Evolutionary conservation across 2,797 vertebrate species (phyloP).

Genomic region (Ctenochaetus hawaiiensis): DNA sequence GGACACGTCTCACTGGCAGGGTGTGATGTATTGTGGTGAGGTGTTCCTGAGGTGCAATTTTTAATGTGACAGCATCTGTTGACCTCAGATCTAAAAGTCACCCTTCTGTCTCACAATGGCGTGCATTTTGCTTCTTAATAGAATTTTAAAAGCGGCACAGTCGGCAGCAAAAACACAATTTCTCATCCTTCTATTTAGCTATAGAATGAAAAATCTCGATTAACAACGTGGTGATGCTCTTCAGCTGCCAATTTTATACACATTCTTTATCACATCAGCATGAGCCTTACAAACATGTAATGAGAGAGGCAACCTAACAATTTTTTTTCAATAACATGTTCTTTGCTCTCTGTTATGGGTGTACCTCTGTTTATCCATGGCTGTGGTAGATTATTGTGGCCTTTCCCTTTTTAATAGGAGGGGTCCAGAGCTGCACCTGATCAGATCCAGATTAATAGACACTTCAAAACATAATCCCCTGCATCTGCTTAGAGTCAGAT

Average conservation of each 20-base stretch:
- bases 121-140: constrained; percentile 63
- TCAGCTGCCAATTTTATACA: neutral
- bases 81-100: constrained; percentile 72
- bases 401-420: constrained; percentile 42
- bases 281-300: neutral
- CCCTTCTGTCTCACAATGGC: constrained; percentile 45
- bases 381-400: constrained; percentile 46
- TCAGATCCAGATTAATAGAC: constrained; percentile 79
- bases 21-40: constrained; percentile 79
- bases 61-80: constrained; percentile 78
- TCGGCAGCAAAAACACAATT: constrained; percentile 17
- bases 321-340: constrained; percentile 10
- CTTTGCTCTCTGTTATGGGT: constrained; percentile 15
- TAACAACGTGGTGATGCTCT: neutral
- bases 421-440: constrained; percentile 71
- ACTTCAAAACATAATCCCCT: constrained; percentile 75
- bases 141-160: constrained; percentile 60
- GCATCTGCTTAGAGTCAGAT: constrained; percentile 80
- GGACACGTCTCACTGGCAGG: constrained; percentile 69
- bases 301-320: neutral
- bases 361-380: constrained; percentile 20
- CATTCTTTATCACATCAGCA: neutral
- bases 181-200: constrained; percentile 1
- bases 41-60: constrained; percentile 73
- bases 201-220: neutral